Conservation (phyloP, 2,797 vertebrate species). For the Ctenochaetus hawaiiensis region DNA sequence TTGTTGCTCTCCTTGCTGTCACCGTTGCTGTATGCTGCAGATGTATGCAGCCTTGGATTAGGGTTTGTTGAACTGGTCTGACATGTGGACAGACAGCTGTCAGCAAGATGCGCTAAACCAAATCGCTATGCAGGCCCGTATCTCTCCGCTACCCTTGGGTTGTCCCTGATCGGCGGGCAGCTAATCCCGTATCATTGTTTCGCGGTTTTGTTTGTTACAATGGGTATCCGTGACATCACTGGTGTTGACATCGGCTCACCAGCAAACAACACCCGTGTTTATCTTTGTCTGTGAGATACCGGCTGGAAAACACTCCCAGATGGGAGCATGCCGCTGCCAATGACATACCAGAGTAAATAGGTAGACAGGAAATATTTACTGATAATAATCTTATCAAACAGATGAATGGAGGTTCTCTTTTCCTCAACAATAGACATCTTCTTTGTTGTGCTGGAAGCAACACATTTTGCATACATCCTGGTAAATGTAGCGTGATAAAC, state of each 20-base stretch:
- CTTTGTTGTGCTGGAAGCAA: slow-evolving; percentile 26
- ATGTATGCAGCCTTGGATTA: slow-evolving; percentile 77
- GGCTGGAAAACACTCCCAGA: slow-evolving; percentile 78
- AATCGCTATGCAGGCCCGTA: slow-evolving; percentile 31
- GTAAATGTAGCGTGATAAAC: slow-evolving; percentile 15
- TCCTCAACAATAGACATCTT: slow-evolving; percentile 52
- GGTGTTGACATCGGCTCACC: slow-evolving; percentile 72
- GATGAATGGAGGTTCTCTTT: slow-evolving; percentile 59
- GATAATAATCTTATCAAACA: slow-evolving; percentile 83
- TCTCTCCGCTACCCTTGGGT: slow-evolving; percentile 65
- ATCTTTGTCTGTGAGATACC: slow-evolving; percentile 70
- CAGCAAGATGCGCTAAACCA: slow-evolving; percentile 54
- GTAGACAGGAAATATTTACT: slow-evolving; percentile 76
- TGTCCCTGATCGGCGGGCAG: slow-evolving; percentile 49
- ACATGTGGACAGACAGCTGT: slow-evolving; percentile 78
- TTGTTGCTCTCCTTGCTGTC: slow-evolving; percentile 63
- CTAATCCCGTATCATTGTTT: slow-evolving; percentile 79
- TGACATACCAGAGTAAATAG: slow-evolving; percentile 76
- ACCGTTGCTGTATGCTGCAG: slow-evolving; percentile 62
- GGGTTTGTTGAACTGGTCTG: slow-evolving; percentile 63
- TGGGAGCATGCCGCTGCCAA: slow-evolving; percentile 66
- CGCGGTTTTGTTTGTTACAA: slow-evolving; percentile 70
- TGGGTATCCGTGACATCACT: slow-evolving; percentile 81
- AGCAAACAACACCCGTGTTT: slow-evolving; percentile 80
- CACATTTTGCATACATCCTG: slow-evolving; percentile 14